Evolutionary conservation across 2,113 vertebrate genomes (phyloP).

Genomic region (Oriolus oriolus): DNA sequence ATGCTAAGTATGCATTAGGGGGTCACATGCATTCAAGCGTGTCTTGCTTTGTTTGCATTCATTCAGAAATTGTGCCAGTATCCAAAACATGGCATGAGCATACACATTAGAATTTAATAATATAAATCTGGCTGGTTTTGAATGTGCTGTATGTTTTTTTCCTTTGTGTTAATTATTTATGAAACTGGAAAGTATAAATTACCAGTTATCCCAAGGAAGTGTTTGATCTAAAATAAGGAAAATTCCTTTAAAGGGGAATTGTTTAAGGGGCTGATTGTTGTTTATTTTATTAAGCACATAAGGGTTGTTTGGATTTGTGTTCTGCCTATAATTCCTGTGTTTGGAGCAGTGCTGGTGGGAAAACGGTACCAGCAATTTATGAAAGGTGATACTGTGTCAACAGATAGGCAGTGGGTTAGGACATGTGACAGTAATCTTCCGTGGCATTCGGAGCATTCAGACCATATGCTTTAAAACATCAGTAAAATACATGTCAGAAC

Average conservation of each 20-base stretch:
- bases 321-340: constrained; percentile 26
- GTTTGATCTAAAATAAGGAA: constrained; percentile 6
- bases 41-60: constrained; percentile 13
- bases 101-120: neutral
- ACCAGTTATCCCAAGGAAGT: neutral
- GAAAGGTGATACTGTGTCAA: constrained; percentile 55
- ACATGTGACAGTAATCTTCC: constrained; percentile 52
- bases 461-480: constrained; percentile 51
- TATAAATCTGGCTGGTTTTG: neutral
- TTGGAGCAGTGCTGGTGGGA: constrained; percentile 27
- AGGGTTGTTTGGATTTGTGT: constrained; percentile 29
- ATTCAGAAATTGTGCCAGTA: neutral
- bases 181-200: neutral
- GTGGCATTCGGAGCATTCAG: constrained; percentile 1
- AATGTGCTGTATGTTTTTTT: neutral
- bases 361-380: constrained; percentile 52
- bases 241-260: neutral
- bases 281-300: constrained; percentile 46
- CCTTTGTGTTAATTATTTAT: neutral
- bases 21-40: neutral
- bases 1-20: constrained; percentile 11
- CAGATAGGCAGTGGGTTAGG: neutral
- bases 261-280: neutral
- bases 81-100: neutral
- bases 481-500: constrained; percentile 28